Evolutionary conservation across 37 sponge, comb jelly and placozoan species (phyloP).

Genomic region (Diacarnus erythraeanus): DNA sequence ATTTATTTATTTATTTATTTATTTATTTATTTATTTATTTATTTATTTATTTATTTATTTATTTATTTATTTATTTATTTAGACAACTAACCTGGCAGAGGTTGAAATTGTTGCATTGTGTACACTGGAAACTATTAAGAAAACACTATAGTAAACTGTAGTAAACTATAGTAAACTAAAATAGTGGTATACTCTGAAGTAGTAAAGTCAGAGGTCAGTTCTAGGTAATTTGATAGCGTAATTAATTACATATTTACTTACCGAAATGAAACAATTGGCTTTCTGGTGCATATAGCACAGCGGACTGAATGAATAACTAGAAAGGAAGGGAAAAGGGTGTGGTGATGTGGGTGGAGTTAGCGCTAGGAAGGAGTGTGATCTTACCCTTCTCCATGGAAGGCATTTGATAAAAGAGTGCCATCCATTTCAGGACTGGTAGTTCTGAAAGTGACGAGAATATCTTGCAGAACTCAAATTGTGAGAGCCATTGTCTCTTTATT

Average conservation of each 20-base stretch:
- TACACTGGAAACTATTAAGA: conserved; percentile 48
- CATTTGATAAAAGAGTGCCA: conserved; percentile 28
- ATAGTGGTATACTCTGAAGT: not conserved
- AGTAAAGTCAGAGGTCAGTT: not conserved
- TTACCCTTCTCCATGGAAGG: conserved; percentile 48
- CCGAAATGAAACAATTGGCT: conserved; percentile 37
- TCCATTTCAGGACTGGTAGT: conserved; percentile 38
- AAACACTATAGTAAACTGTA: not conserved
- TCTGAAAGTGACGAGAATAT: conserved; percentile 19
- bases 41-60: no score
- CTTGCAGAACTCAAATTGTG: conserved; percentile 52
- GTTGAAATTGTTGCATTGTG: conserved; percentile 45
- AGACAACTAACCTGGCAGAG: conserved; percentile 48
- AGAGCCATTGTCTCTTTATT: conserved; percentile 47
- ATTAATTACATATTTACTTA: conserved; percentile 10
- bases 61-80: not conserved
- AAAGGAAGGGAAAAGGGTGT: not conserved
- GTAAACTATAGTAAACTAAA: not conserved
- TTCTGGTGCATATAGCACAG: conserved; percentile 39
- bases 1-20: no score
- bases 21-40: no score
- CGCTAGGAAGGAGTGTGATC: not conserved
- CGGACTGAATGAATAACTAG: conserved; percentile 49
- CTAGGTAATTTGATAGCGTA: no score
- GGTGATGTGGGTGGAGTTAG: not conserved